Conservation (phyloP, 2,797 vertebrate genomes). For the Eulemur albifrons region DNA sequence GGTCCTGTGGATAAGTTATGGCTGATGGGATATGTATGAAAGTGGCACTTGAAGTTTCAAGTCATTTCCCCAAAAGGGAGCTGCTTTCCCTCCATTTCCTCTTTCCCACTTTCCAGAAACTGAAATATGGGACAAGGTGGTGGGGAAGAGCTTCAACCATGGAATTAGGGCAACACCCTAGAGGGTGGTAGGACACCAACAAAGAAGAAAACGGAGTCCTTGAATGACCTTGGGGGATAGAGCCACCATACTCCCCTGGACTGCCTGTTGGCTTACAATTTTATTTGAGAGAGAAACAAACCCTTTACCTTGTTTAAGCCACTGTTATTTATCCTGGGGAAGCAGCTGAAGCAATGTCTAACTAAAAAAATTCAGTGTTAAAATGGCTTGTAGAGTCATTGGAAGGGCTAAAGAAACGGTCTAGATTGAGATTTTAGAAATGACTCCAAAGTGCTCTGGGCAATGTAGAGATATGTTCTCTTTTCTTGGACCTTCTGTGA, state of each 20-base stretch:
- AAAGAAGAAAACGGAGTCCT: background rate
- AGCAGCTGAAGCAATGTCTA: background rate
- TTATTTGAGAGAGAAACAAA: background rate
- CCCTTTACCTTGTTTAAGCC: background rate
- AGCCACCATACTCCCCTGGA: background rate
- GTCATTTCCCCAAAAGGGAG: background rate
- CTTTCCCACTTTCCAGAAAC: background rate
- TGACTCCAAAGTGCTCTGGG: background rate
- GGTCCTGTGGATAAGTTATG: background rate
- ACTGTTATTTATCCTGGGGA: background rate
- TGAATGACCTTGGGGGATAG: background rate
- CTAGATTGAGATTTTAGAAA: background rate
- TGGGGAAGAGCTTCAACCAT: background rate
- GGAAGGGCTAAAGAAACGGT: background rate
- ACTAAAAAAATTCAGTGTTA: background rate
- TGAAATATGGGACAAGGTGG: background rate
- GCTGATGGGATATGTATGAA: background rate
- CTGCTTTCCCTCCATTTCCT: background rate
- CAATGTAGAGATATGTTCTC: background rate
- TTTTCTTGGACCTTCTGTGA: background rate
- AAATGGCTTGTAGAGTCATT: background rate
- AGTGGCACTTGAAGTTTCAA: background rate
- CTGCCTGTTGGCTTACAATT: background rate
- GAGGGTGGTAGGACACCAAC: background rate
- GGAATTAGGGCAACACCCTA: background rate